Evolutionary conservation across 2,888 invertebrate genomes (phyloP), one percentile per base, ranked within the genome.

Genomic region (Uropetala carovei): DNA sequence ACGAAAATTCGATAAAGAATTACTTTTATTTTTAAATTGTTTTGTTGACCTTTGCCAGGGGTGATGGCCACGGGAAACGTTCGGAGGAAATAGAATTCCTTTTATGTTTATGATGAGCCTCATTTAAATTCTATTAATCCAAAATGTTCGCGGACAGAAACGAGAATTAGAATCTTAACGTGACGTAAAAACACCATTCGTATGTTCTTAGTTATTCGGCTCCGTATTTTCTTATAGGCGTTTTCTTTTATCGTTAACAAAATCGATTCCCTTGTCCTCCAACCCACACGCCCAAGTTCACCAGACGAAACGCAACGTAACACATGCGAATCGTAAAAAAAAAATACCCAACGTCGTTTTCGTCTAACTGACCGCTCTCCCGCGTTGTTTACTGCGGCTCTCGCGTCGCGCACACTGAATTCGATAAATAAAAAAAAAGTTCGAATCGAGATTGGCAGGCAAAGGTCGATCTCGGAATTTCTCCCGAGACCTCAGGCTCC

Each of bases 381-480:
- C 1, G 43, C 43, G 43, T 27, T 75, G 75, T 75, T 75, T 75
- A 75, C 75, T 22, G 22, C 75, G 8, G 1, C 27, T 75, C 68
- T 68, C 68, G 22, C 68, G 68, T n/a, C n/a, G n/a, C 68, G 22
- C 68, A 22, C 68, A 9, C 68, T 68, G 9, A 64, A 7, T 14
- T 64, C 64, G 7, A 68, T 18, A 11, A 43, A 43, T 43, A 14
- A 75, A 75, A 75, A 11, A 75, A 75, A 75, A 75, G 22, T 68
- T 7, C n/a, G 68, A 68, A 68, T 68, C 75, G 16, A 75, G 75
- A 75, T 75, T 75, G 75, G 75, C 75, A 27, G 27, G 75, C 75
- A 27, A 13, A 75, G 75, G 75, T 75, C 75, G 64, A 16, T 7
- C 64, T 64, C 64, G 11, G 75, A 22, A 75, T 75, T 75, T 27